phyloP scores from a whole-genome alignment of 2,888 invertebrate species.

The Athrips mouffetella region DNA sequence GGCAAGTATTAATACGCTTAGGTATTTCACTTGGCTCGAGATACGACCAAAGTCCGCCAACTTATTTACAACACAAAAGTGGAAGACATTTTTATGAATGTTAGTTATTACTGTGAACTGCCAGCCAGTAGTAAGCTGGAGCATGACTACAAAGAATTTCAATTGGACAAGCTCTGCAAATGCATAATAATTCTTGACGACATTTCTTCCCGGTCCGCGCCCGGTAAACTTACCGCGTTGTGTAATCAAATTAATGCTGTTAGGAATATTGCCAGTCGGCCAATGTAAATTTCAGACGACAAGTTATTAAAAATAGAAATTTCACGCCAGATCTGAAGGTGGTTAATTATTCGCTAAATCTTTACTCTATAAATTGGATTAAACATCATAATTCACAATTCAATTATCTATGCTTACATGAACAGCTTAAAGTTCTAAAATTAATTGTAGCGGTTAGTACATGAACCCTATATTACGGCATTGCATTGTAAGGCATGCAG shows the following conservation, averaged over 20 bases:
- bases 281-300: no score
- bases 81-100: constrained; percentile 6
- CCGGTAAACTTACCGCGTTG: constrained; percentile 35
- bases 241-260: constrained; percentile 33
- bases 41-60: neutral
- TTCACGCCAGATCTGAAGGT: no score
- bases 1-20: no score
- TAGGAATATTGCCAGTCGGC: neutral
- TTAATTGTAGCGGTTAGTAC: no score
- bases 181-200: constrained; percentile 35
- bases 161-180: constrained; percentile 35
- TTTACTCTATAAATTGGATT: no score
- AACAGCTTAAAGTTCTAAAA: no score
- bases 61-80: constrained; percentile 6
- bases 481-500: no score
- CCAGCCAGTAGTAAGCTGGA: constrained; percentile 5
- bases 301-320: no score
- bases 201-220: constrained; percentile 42
- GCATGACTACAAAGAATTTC: constrained; percentile 31
- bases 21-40: neutral
- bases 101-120: neutral
- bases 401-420: no score
- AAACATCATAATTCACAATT: no score
- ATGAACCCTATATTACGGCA: no score
- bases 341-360: no score